phyloP scores from a whole-genome alignment of 2,888 invertebrate species.

The Drosophila meridiana region DNA sequence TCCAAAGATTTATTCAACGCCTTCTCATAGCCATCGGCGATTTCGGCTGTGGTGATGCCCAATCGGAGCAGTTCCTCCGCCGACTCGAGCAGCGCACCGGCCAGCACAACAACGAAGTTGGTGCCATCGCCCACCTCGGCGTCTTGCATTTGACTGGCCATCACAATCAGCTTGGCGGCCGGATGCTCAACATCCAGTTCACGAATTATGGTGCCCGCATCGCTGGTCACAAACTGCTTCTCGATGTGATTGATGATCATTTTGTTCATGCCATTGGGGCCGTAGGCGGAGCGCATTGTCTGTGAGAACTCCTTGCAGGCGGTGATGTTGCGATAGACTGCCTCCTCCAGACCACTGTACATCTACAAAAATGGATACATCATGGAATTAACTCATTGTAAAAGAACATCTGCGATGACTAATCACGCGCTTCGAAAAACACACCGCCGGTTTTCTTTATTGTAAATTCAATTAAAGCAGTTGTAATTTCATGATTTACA shows the following conservation, averaged over 20 bases:
- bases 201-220: constrained; percentile 98
- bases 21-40: constrained; percentile 97
- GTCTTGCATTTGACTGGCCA: constrained; percentile 99
- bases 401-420: constrained; percentile 65
- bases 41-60: constrained; percentile 98
- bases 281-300: constrained; percentile 97
- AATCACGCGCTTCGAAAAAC: constrained; percentile 71
- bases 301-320: constrained; percentile 98
- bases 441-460: constrained; percentile 46
- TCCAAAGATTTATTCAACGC: constrained; percentile 95
- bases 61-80: constrained; percentile 96
- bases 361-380: constrained; percentile 84
- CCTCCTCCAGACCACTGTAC: constrained; percentile 97
- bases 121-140: constrained; percentile 99
- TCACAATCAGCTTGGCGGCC: constrained; percentile 97
- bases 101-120: constrained; percentile 98
- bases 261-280: constrained; percentile 99
- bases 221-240: constrained; percentile 99
- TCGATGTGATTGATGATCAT: constrained; percentile 99
- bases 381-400: constrained; percentile 20
- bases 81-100: constrained; percentile 95
- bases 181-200: constrained; percentile 99
- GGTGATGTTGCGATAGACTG: constrained; percentile 96
- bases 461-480: constrained; percentile 55
- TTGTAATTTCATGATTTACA: not conserved